Conservation (phyloP, 2,888 invertebrate species). For the Orchestes rusci region DNA sequence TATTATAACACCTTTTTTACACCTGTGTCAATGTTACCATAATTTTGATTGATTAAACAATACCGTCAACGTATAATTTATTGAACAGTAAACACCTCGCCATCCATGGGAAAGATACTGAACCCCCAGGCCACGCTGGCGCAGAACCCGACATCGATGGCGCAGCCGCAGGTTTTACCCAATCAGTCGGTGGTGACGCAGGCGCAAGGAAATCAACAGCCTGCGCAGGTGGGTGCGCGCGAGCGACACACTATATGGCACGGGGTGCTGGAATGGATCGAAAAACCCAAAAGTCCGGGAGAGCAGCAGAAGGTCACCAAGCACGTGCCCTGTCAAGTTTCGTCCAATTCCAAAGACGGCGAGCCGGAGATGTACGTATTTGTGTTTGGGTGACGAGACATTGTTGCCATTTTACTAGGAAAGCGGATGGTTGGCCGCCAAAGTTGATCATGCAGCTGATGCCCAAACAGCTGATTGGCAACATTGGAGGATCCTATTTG, state of each 20-base stretch:
- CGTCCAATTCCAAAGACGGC: constrained; percentile 66
- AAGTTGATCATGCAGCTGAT: constrained; percentile 91
- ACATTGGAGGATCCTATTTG: constrained; percentile 79
- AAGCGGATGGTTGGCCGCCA: constrained; percentile 89
- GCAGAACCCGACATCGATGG: constrained; percentile 29
- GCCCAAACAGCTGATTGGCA: constrained; percentile 87
- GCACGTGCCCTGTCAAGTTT: constrained; percentile 71
- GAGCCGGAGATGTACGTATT: constrained; percentile 79
- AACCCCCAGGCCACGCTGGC: constrained; percentile 40
- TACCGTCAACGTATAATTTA: too few species aligned
- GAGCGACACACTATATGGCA: constrained; percentile 54
- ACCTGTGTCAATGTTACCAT: too few species aligned
- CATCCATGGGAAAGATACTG: constrained; percentile 34
- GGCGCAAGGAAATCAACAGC: constrained; percentile 33
- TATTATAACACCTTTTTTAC: too few species aligned
- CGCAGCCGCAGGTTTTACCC: constrained; percentile 37
- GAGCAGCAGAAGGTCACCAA: constrained; percentile 71
- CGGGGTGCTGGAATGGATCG: constrained; percentile 87
- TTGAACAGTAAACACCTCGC: constrained; percentile 32
- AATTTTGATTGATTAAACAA: too few species aligned
- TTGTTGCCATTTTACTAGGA: constrained; percentile 49
- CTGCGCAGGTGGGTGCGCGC: constrained; percentile 41
- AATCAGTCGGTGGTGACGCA: constrained; percentile 36
- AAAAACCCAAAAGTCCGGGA: constrained; percentile 71
- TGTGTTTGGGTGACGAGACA: neutral